Conservation (phyloP, 2,113 vertebrate genomes). For the Siniperca knerii region DNA sequence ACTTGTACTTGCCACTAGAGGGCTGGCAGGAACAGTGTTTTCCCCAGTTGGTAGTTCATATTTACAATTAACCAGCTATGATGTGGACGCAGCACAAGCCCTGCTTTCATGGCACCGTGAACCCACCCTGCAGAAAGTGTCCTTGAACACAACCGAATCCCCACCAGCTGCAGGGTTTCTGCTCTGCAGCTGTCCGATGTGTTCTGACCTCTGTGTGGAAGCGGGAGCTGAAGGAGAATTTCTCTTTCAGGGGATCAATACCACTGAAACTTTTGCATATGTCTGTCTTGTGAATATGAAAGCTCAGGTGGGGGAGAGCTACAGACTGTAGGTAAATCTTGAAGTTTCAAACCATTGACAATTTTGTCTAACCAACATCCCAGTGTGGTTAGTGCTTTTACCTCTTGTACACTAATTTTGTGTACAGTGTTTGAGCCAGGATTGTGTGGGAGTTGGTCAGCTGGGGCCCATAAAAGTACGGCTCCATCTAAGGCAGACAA, state of each 20-base stretch:
- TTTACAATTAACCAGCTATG: background rate
- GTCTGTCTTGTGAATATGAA: background rate
- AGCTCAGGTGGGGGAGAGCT: background rate
- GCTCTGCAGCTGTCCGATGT: background rate
- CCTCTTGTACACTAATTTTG: background rate
- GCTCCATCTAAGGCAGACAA: background rate
- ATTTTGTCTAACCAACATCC: background rate
- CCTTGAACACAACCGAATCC: slow-evolving; percentile 12
- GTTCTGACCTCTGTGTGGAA: slow-evolving; percentile 2
- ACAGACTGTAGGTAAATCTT: background rate
- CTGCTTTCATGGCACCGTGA: background rate
- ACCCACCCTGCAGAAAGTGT: background rate
- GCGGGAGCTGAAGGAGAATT: background rate
- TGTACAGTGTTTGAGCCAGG: background rate
- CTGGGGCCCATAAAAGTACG: background rate
- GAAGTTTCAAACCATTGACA: background rate
- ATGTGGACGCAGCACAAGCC: slow-evolving; percentile 5
- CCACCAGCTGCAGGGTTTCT: slow-evolving; percentile 28
- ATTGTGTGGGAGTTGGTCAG: background rate
- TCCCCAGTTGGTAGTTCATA: background rate
- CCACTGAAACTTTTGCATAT: background rate
- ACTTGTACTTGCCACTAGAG: background rate
- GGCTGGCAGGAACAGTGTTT: background rate
- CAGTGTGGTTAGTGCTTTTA: background rate
- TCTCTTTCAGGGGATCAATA: slow-evolving; percentile 19